Evolutionary conservation across 2,888 invertebrate genomes (phyloP).

Genomic region (Antheraea yamamai): DNA sequence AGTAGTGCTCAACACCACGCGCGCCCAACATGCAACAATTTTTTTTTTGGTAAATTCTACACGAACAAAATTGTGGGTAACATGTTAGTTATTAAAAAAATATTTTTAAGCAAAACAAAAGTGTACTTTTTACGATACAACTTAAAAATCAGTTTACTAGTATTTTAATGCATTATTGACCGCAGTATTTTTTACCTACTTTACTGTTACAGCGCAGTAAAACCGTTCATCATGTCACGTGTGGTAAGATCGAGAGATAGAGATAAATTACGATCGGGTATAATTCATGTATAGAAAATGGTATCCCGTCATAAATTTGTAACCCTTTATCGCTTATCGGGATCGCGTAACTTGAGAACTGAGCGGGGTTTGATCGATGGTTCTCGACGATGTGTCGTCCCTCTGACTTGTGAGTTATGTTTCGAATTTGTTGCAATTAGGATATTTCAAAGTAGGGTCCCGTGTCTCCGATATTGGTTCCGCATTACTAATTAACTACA

Average conservation of each 20-base stretch:
- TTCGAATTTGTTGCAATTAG: slow-evolving; percentile 47
- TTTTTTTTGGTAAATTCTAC: no score
- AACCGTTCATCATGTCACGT: slow-evolving; percentile 42
- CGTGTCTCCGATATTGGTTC: neutral
- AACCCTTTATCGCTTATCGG: slow-evolving; percentile 60
- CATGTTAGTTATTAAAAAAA: neutral
- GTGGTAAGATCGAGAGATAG: slow-evolving; percentile 59
- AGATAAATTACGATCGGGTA: slow-evolving; percentile 42
- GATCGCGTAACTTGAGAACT: slow-evolving; percentile 63
- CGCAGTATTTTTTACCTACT: neutral
- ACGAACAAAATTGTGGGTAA: no score
- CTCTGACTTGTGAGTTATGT: slow-evolving; percentile 26
- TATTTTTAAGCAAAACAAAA: neutral
- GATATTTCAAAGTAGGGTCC: neutral
- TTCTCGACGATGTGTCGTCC: slow-evolving; percentile 22
- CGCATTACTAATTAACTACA: neutral
- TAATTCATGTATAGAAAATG: slow-evolving; percentile 38
- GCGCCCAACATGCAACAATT: no score
- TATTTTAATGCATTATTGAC: neutral
- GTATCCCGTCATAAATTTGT: slow-evolving; percentile 67
- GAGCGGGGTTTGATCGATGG: slow-evolving; percentile 49
- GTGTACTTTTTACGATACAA: neutral
- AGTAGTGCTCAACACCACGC: no score
- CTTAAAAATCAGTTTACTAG: neutral
- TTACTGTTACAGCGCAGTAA: neutral